Percentiles rank a stretch among this genome's conserved stretches.
Evolutionary conservation across 2,113 vertebrate species (phyloP).

Genomic region (Aegotheles bennettii): DNA sequence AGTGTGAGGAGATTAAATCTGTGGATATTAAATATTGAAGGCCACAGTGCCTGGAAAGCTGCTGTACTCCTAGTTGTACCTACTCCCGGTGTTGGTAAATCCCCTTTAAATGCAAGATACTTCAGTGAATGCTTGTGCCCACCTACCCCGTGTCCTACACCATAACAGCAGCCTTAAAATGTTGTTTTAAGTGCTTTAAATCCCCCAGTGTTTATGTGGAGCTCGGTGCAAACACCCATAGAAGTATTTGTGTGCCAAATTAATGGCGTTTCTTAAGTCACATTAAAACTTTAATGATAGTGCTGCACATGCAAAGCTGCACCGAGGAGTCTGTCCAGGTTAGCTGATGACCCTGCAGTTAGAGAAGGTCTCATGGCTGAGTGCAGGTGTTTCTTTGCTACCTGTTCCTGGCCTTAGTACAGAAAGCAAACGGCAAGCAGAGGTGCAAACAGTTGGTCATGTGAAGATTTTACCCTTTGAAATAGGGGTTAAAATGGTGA

Average conservation of each 20-base stretch:
- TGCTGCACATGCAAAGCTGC: background rate
- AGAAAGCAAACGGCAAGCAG: background rate
- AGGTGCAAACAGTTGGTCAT: background rate
- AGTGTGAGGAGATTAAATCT: background rate
- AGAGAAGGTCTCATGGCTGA: background rate
- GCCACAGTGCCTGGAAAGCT: background rate
- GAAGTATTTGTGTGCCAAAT: background rate
- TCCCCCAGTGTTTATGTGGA: background rate
- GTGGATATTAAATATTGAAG: background rate
- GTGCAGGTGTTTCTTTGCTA: background rate
- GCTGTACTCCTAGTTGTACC: background rate
- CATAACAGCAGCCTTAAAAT: background rate
- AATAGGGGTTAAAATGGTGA: background rate
- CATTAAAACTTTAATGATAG: conserved; percentile 5
- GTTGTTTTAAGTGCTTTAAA: background rate
- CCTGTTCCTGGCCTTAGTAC: background rate
- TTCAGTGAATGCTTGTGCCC: background rate
- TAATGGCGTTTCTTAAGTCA: background rate
- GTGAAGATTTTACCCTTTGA: background rate
- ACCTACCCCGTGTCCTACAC: background rate
- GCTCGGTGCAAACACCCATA: background rate
- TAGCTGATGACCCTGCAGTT: background rate
- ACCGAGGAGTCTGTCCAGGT: background rate
- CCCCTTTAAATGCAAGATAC: background rate
- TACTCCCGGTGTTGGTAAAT: background rate